phyloP scores from a whole-genome alignment of 2,797 vertebrate genomes.

The Meda fulgida region DNA sequence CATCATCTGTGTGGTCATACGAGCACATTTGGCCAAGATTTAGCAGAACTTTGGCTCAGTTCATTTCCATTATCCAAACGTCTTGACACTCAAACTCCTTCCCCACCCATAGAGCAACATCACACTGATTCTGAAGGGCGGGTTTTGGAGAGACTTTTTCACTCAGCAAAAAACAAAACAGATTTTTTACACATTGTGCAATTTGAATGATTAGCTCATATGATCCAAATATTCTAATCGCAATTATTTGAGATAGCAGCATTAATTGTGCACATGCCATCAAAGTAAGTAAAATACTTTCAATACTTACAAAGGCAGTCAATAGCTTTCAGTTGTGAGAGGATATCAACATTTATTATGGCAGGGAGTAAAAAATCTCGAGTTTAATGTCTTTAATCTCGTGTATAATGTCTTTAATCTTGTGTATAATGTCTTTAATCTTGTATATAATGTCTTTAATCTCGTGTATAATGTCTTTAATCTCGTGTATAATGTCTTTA shows the following conservation, averaged over 20 bases:
- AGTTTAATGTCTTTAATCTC: too few species aligned
- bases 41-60: not conserved
- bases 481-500: too few species aligned
- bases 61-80: not conserved
- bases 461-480: too few species aligned
- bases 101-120: constrained; percentile 3
- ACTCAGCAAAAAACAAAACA: not conserved
- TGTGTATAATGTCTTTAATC: too few species aligned
- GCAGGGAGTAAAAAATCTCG: too few species aligned
- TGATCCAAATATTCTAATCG: not conserved
- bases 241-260: not conserved
- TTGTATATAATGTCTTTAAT: too few species aligned
- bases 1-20: not conserved
- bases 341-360: too few species aligned
- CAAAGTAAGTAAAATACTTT: too few species aligned
- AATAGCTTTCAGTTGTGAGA: too few species aligned
- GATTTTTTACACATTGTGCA: not conserved
- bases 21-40: not conserved
- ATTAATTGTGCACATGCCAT: not conserved
- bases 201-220: not conserved
- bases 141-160: not conserved
- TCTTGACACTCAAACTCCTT: constrained; percentile 10
- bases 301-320: too few species aligned
- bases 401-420: too few species aligned
- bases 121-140: not conserved